Evolutionary conservation across 2,113 vertebrate species (phyloP), one percentile per base, ranked within the genome.

Genomic region (Hippocampus guttulatus): DNA sequence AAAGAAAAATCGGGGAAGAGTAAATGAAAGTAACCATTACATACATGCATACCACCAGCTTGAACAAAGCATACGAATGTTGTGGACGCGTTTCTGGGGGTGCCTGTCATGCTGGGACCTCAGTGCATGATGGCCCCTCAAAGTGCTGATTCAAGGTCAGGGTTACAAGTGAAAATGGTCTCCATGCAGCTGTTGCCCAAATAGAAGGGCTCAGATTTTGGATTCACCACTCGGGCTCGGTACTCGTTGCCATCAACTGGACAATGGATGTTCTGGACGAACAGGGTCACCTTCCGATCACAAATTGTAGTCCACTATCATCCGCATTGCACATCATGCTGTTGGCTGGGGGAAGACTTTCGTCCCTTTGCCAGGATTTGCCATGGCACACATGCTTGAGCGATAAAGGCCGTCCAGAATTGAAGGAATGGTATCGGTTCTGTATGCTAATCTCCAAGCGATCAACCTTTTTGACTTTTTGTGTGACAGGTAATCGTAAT

Each of bases 71-170:
- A 68, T 75, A 47, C 54, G 57, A 66, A 75, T 85, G 81, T 83
- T 79, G 81, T 87, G 80, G 80, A 71, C 75, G 71, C 52, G 70
- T 78, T 72, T 69, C 40, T 74, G 70, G 38, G 47, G 23, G 11
- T 23, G 20, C 60, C 55, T 64, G 61, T 72, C 45, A 25, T 74
- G 77, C 38, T 25, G 38, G 40, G 83, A 85, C 84, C 75, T 15
- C 21, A 64, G 70, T 62, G 64, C 38, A 71, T 64, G 74, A 79
- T 45, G 49, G 72, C 62, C 63, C 64, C 74, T 83, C 64, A 67
- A 75, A 76, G 79, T 80, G 70, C 68, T 71, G 72, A 81, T 81
- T 88, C 88, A 89, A 91, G 89, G 87, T 91, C 88, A 90, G 86
- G 79, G 82, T 88, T 85, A 71, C 74, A 75, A 82, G 70, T 88